phyloP scores from a whole-genome alignment of 2,888 invertebrate genomes.

The Oasisia sp. region DNA sequence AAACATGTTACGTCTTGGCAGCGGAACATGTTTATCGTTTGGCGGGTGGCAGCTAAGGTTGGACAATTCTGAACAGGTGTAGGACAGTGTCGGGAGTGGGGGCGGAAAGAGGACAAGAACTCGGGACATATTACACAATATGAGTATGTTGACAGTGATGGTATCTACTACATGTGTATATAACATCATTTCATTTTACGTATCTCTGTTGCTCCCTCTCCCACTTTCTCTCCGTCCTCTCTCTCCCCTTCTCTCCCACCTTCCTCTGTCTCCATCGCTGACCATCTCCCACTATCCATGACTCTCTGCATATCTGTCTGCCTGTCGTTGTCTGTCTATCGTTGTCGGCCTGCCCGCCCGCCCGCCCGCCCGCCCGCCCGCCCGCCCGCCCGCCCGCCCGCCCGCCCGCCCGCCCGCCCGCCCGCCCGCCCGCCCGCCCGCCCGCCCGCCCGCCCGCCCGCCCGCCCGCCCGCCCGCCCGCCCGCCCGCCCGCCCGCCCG shows the following conservation, averaged over 20 bases:
- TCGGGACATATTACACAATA: background rate
- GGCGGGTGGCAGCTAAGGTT: background rate
- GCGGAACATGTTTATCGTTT: background rate
- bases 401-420: too few species aligned
- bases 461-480: background rate
- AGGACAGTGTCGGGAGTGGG: too few species aligned
- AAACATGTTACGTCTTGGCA: background rate
- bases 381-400: background rate
- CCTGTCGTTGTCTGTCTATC: background rate
- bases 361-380: background rate
- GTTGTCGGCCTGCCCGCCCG: background rate
- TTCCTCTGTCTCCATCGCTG: background rate
- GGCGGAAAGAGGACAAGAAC: too few species aligned
- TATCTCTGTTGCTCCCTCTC: slow-evolving; percentile 1
- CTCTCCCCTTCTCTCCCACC: background rate
- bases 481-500: too few species aligned
- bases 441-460: background rate
- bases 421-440: too few species aligned
- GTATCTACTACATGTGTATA: background rate
- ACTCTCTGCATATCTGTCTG: background rate
- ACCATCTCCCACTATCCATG: background rate
- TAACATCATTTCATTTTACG: background rate
- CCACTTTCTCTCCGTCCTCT: background rate
- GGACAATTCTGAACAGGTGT: background rate
- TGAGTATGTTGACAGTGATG: background rate